Conservation (phyloP, 2,888 invertebrate genomes). For the Hemistola chrysoprasaria region DNA sequence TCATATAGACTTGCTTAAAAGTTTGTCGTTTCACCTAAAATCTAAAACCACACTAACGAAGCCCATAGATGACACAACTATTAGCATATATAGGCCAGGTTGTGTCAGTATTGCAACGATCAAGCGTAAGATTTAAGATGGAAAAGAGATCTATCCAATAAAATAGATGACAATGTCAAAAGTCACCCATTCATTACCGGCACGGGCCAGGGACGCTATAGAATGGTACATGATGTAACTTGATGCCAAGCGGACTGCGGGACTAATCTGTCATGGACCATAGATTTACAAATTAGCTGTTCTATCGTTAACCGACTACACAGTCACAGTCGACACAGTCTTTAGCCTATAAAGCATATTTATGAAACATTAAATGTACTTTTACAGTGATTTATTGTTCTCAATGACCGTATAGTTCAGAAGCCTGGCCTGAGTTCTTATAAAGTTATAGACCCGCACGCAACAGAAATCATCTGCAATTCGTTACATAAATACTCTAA, state of each 20-base stretch:
- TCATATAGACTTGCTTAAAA: no score
- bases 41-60: no score
- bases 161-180: constrained; percentile 66
- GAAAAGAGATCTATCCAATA: constrained; percentile 49
- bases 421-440: no score
- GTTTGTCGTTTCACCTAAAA: no score
- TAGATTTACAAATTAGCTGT: not conserved
- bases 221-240: constrained; percentile 26
- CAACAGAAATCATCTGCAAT: constrained; percentile 31
- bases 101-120: constrained; percentile 34
- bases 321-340: constrained; percentile 3
- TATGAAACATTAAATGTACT: no score
- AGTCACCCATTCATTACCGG: constrained; percentile 60
- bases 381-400: no score
- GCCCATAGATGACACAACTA: constrained; percentile 29
- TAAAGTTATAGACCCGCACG: constrained; percentile 15
- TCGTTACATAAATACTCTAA: constrained; percentile 22
- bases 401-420: no score
- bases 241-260: constrained; percentile 10
- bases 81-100: constrained; percentile 30
- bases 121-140: constrained; percentile 43
- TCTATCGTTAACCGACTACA: constrained; percentile 1
- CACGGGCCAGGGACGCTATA: constrained; percentile 34
- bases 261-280: constrained; percentile 23
- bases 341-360: no score